phyloP scores from a whole-genome alignment of 1,140 invertebrate genomes.

The Mamestra configurata region DNA sequence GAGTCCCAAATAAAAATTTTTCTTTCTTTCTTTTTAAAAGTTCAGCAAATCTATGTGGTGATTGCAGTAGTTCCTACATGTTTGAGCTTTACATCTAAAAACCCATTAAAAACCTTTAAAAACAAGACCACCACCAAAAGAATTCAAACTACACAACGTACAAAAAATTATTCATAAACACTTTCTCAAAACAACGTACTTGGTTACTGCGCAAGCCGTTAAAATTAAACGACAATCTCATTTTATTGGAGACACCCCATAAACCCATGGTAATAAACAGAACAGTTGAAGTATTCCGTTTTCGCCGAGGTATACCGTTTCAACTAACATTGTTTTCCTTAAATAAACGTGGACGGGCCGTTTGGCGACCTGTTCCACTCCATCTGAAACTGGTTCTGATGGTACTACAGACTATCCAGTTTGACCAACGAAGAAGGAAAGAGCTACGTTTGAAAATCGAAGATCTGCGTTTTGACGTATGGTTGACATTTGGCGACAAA shows the following conservation, averaged over 20 bases:
- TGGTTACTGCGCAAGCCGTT: not conserved
- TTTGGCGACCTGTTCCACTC: conserved; percentile 22
- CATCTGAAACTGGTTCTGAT: conserved; percentile 25
- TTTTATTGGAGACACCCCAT: not conserved
- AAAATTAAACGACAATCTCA: conserved; percentile 9
- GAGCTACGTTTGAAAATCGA: too few relatives aligned
- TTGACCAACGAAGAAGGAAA: not conserved
- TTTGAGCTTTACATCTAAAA: too few relatives aligned
- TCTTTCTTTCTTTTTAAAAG: too few relatives aligned
- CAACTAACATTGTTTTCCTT: conserved; percentile 38
- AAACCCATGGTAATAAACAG: conserved; percentile 7
- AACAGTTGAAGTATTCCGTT: conserved; percentile 46
- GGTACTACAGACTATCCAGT: not conserved
- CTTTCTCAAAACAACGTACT: not conserved
- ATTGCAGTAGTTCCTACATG: too few relatives aligned
- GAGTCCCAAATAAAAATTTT: too few relatives aligned
- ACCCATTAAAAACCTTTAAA: too few relatives aligned
- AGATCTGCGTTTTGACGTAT: too few relatives aligned
- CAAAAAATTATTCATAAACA: too few relatives aligned
- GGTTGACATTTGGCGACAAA: not conserved
- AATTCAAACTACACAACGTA: too few relatives aligned
- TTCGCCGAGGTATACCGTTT: conserved; percentile 30
- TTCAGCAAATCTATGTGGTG: too few relatives aligned
- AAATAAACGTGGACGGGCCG: conserved; percentile 35
- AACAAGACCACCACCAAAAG: too few relatives aligned